Conservation (phyloP, 2,797 vertebrate species). For the Taenioides sp. region DNA sequence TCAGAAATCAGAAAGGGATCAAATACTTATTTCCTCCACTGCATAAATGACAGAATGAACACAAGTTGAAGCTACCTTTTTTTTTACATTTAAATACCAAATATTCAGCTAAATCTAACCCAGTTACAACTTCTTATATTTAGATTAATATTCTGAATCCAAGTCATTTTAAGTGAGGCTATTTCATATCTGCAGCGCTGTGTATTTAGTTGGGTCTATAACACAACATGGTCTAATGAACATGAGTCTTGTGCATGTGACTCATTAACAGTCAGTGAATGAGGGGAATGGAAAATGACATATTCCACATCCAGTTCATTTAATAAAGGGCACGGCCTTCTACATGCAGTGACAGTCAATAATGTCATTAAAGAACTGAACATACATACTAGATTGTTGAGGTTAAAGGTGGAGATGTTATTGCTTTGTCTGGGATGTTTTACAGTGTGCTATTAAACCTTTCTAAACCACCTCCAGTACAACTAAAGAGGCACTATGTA, state of each 20-base stretch:
- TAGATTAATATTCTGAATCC: neutral
- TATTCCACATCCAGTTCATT: neutral
- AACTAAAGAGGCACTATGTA: too few relatives aligned
- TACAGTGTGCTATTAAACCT: too few relatives aligned
- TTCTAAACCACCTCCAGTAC: too few relatives aligned
- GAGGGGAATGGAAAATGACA: neutral
- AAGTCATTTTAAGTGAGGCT: neutral
- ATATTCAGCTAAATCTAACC: too few relatives aligned
- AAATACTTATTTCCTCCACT: too few relatives aligned
- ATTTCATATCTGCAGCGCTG: neutral
- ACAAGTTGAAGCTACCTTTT: too few relatives aligned
- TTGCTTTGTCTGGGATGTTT: too few relatives aligned
- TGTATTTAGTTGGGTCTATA: neutral
- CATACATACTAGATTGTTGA: too few relatives aligned
- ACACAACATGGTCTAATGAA: constrained; percentile 1
- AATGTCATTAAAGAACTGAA: neutral
- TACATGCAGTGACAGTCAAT: neutral
- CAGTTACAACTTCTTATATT: neutral
- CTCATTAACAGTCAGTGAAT: neutral
- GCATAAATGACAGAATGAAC: too few relatives aligned
- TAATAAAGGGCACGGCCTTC: neutral
- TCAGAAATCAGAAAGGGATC: too few relatives aligned
- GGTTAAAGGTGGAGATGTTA: too few relatives aligned
- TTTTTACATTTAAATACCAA: too few relatives aligned
- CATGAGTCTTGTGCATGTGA: constrained; percentile 32